Evolutionary conservation across 2,113 vertebrate genomes (phyloP).

Genomic region (Pycnonotus jocosus): DNA sequence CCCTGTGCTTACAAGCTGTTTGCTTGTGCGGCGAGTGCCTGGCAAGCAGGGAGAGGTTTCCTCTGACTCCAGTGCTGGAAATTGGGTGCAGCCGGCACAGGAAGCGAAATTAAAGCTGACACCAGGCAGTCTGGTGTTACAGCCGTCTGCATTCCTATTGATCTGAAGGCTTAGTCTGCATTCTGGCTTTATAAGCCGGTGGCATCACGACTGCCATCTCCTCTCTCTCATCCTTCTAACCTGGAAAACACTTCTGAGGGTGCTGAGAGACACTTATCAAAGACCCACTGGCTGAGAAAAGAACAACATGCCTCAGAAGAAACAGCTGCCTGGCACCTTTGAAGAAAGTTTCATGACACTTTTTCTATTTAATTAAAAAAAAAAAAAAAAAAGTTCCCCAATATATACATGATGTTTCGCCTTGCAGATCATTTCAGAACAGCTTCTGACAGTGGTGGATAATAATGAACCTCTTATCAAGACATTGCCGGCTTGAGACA

Average conservation of each 20-base stretch:
- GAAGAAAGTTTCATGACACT: conserved; percentile 52
- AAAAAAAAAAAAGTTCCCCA: neutral
- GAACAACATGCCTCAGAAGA: conserved; percentile 23
- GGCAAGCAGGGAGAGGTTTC: neutral
- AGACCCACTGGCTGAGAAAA: conserved; percentile 16
- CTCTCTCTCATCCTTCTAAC: conserved; percentile 35
- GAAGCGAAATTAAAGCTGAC: conserved; percentile 48
- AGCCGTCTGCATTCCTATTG: conserved; percentile 45
- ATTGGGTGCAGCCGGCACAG: neutral
- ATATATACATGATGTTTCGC: conserved; percentile 8
- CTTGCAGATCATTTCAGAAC: conserved; percentile 21
- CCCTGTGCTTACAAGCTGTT: neutral
- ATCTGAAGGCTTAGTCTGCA: conserved; percentile 52
- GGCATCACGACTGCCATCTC: conserved; percentile 38
- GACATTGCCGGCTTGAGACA: conserved; percentile 32
- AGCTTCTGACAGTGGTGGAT: conserved; percentile 35
- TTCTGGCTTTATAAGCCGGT: conserved; percentile 49
- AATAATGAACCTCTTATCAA: conserved; percentile 56
- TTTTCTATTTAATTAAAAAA: conserved; percentile 52
- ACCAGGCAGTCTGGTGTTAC: conserved; percentile 48
- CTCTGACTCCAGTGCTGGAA: neutral
- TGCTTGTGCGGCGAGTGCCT: neutral
- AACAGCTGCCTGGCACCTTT: conserved; percentile 47
- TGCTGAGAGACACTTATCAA: conserved; percentile 30
- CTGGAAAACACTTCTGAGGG: conserved; percentile 52